Evolutionary conservation across 1,140 invertebrate species (phyloP), one percentile per base, ranked within the genome.

Genomic region (Hormaphis cornu): DNA sequence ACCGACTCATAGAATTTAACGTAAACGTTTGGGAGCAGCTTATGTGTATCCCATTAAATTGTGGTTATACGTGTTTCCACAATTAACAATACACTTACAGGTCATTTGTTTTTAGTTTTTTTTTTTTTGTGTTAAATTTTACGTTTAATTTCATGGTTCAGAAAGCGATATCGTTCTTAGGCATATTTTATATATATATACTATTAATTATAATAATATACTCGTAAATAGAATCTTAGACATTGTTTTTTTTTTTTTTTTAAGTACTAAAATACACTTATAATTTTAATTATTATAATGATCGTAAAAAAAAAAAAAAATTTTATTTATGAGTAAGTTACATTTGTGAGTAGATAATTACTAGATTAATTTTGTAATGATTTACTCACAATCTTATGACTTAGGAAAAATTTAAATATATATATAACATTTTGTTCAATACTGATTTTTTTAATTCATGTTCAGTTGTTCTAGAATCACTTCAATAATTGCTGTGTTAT

Each of bases 41-140:
- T n/a, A n/a, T 63, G 26, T 58, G 16, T 63, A 24, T 48, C 44
- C 61, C 61, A 14, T 48, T 50, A 26, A 33, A 30, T 48, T 66
- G 7, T 66, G 61, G 40, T 66, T 48, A 61, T 42, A 61, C 58
- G 46, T 28, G 44, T 50, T 50, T 28, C 20, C 16, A 20, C 40
- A 26, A 22, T 12, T 50, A 24, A 66, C 20, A 28, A 50, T 33
- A 50, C 28, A 50, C 50, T 66, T 46, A 66, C 61, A 66, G 61
- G 44, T 66, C 59, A 63, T 66, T 66, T 66, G 48, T 28, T 66
- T 66, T 63, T 66, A 46, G 12, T n/a, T 8, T 75, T 74, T 70
- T 73, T 69, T 61, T 42, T 26, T 50, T 46, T 46, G 48, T 50
- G 58, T 63, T 63, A 46, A 59, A 66, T 33, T 66, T 48, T 66